These are phyloP conservation scores for Psilopsiagon aurifrons DNA, from an alignment of 2,113 vertebrate species.

Conservation along the genomic window DNA sequence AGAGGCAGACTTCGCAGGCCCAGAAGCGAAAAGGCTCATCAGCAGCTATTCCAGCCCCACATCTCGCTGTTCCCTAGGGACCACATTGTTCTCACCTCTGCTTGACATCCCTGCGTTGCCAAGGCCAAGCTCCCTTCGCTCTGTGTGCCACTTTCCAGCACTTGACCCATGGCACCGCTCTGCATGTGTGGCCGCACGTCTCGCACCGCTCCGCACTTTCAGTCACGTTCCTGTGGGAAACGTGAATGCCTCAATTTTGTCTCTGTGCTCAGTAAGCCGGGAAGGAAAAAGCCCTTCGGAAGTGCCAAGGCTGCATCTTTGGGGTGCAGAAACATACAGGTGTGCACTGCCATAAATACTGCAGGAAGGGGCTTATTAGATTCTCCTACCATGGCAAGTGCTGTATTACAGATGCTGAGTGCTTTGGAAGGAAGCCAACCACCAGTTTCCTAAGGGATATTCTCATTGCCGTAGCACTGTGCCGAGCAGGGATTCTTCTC, in stretches of 20 bases:
- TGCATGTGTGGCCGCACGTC: neutral
- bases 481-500: conserved; percentile 11
- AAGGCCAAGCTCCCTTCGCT: neutral
- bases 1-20: neutral
- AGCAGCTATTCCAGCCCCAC: neutral
- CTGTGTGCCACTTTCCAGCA: fast-evolving
- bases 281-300: neutral
- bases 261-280: neutral
- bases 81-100: neutral
- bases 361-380: conserved; percentile 18
- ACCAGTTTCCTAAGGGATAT: neutral
- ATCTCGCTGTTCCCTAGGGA: fast-evolving
- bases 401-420: neutral
- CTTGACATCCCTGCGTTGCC: neutral
- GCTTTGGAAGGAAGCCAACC: conserved; percentile 35
- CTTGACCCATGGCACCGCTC: neutral
- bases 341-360: conserved; percentile 17
- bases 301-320: conserved; percentile 32
- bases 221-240: neutral
- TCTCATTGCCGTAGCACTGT: neutral
- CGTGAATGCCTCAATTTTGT: neutral
- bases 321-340: conserved; percentile 7
- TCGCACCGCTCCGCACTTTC: neutral
- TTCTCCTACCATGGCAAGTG: conserved; percentile 14
- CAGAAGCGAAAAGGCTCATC: neutral